phyloP scores from a whole-genome alignment of 2,888 invertebrate genomes.

The Noctua fimbriata region DNA sequence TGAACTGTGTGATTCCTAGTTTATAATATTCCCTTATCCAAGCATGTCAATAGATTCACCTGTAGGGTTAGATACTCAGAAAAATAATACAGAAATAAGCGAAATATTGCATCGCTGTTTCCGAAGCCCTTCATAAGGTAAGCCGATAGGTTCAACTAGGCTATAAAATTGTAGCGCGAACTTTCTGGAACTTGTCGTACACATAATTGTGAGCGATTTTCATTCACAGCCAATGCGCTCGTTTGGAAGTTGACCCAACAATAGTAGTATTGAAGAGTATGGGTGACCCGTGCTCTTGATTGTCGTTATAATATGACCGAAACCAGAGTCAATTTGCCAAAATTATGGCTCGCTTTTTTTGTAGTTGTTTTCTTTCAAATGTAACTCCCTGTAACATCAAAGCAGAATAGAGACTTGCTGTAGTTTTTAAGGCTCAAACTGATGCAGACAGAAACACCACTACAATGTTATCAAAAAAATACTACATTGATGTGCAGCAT shows the following conservation, averaged over 20 bases:
- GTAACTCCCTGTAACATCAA: too few relatives aligned
- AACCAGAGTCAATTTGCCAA: not conserved
- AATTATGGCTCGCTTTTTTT: not conserved
- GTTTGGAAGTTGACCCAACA: not conserved
- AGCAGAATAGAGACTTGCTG: not conserved
- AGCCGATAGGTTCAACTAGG: conserved; percentile 47
- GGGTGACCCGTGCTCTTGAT: not conserved
- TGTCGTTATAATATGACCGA: not conserved
- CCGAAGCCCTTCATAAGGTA: conserved; percentile 48
- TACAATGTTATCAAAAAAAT: not conserved
- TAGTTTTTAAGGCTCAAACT: not conserved
- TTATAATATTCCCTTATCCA: not conserved
- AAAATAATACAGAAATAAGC: not conserved
- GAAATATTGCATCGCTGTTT: conserved; percentile 1
- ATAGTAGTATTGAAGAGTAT: not conserved
- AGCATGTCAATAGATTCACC: not conserved
- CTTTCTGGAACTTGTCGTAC: conserved; percentile 59
- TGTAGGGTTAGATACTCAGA: not conserved
- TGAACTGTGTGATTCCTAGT: not conserved
- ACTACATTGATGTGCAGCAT: not conserved
- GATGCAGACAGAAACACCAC: not conserved
- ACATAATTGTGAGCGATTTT: conserved; percentile 66
- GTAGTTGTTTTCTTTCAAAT: not conserved
- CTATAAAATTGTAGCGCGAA: conserved; percentile 62
- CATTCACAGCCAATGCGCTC: conserved; percentile 41